phyloP scores from a whole-genome alignment of 2,888 invertebrate species.

The Agrochola lota region DNA sequence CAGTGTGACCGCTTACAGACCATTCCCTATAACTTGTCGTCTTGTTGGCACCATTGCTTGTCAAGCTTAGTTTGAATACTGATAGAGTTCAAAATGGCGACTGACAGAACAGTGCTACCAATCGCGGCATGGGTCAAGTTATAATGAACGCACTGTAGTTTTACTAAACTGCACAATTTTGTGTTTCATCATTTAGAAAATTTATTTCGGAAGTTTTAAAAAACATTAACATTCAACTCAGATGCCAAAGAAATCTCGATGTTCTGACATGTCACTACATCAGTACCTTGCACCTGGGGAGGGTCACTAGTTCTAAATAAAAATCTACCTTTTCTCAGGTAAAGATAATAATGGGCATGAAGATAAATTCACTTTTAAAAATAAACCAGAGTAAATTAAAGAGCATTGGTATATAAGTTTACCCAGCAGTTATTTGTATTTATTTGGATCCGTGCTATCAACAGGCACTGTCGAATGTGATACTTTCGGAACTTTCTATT shows the following conservation, averaged over 20 bases:
- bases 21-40: too few relatives aligned
- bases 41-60: too few relatives aligned
- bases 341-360: not conserved
- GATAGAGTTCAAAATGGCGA: too few relatives aligned
- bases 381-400: not conserved
- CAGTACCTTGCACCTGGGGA: too few relatives aligned
- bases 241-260: not conserved
- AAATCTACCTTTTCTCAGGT: not conserved
- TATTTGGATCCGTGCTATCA: constrained; percentile 16
- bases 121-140: too few relatives aligned
- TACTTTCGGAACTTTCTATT: constrained; percentile 11
- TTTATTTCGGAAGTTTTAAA: not conserved
- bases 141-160: not conserved
- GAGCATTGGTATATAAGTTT: not conserved
- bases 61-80: too few relatives aligned
- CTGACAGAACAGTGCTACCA: too few relatives aligned
- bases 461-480: not conserved
- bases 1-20: too few relatives aligned
- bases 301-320: not conserved
- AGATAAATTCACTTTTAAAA: too few relatives aligned
- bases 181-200: not conserved
- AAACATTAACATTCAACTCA: too few relatives aligned
- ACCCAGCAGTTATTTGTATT: too few relatives aligned
- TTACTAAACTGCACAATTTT: not conserved
- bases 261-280: not conserved